Evolutionary conservation across 2,888 invertebrate genomes (phyloP).

Genomic region (Drosophila quasianomalipes): DNA sequence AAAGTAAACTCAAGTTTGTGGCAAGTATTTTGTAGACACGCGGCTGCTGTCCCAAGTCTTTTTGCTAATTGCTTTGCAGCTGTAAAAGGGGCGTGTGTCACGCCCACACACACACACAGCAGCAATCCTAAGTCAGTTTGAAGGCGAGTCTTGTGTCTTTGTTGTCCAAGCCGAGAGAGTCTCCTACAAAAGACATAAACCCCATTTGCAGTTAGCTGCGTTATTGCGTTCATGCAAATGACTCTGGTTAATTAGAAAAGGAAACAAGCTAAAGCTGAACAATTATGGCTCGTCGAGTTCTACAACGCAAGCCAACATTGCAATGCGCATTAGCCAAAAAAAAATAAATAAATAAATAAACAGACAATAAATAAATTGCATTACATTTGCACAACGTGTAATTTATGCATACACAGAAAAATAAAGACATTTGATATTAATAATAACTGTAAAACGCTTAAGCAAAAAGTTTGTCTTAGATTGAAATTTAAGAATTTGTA

Average conservation of each 20-base stretch:
- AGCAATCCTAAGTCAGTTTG: conserved; percentile 8
- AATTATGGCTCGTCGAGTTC: conserved; percentile 21
- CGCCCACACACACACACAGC: conserved; percentile 56
- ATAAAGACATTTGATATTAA: not conserved
- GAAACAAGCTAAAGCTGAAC: conserved; percentile 29
- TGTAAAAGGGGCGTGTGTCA: conserved; percentile 65
- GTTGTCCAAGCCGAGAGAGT: conserved; percentile 31
- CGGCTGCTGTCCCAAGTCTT: conserved; percentile 55
- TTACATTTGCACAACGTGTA: not conserved
- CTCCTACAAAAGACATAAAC: conserved; percentile 71
- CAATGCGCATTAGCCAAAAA: conserved; percentile 34
- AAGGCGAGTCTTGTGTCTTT: not conserved
- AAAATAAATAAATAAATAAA: not conserved
- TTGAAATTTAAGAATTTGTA: not conserved
- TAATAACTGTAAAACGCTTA: not conserved
- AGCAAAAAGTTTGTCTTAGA: not conserved
- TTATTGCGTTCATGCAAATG: conserved; percentile 75
- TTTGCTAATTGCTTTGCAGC: conserved; percentile 77
- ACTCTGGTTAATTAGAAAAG: conserved; percentile 74
- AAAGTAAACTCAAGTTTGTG: conserved; percentile 31
- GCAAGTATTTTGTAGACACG: conserved; percentile 51
- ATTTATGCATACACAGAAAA: not conserved
- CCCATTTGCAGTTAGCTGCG: conserved; percentile 79
- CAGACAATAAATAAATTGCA: not conserved
- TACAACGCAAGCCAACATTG: conserved; percentile 15